phyloP scores from a whole-genome alignment of 2,113 vertebrate species.

The Cebus imitator region DNA sequence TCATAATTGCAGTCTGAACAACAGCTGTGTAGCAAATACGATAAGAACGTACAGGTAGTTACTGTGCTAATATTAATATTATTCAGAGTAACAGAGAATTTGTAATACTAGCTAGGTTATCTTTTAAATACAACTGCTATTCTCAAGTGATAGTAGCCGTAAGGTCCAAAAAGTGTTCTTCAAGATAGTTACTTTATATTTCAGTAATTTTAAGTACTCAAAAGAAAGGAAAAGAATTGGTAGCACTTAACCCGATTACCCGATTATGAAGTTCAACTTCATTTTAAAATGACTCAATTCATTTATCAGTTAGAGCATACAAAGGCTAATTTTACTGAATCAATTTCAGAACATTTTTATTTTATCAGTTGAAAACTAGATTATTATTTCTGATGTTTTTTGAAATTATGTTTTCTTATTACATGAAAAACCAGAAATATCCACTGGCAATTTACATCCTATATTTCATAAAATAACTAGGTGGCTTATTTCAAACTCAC shows the following conservation, averaged over 20 bases:
- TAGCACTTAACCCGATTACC: conserved; percentile 39
- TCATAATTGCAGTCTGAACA: conserved; percentile 41
- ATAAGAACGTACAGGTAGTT: conserved; percentile 45
- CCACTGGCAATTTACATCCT: conserved; percentile 40
- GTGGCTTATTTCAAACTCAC: conserved; percentile 58
- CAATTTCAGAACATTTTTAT: conserved; percentile 61
- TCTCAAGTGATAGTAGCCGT: conserved; percentile 50
- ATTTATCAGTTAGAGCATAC: conserved; percentile 66
- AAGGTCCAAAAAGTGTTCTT: conserved; percentile 68
- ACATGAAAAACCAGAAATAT: conserved; percentile 52
- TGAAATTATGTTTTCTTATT: conserved; percentile 51
- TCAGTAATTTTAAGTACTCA: conserved; percentile 41
- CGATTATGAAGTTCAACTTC: conserved; percentile 45
- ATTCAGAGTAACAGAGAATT: conserved; percentile 42
- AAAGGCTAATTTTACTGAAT: conserved; percentile 70
- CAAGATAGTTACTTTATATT: conserved; percentile 50
- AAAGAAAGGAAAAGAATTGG: conserved; percentile 61
- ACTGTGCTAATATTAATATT: conserved; percentile 20
- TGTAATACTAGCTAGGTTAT: conserved; percentile 57
- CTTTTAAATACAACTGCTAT: conserved; percentile 71
- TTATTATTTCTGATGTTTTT: conserved; percentile 51
- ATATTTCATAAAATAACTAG: conserved; percentile 46
- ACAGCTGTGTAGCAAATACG: conserved; percentile 46
- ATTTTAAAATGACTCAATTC: conserved; percentile 63
- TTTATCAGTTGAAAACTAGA: conserved; percentile 50